Percentiles rank a stretch among this genome's conserved stretches.
Conservation (phyloP, 35 echinoderm and acorn worm genomes). For the Apostichopus japonicus region DNA sequence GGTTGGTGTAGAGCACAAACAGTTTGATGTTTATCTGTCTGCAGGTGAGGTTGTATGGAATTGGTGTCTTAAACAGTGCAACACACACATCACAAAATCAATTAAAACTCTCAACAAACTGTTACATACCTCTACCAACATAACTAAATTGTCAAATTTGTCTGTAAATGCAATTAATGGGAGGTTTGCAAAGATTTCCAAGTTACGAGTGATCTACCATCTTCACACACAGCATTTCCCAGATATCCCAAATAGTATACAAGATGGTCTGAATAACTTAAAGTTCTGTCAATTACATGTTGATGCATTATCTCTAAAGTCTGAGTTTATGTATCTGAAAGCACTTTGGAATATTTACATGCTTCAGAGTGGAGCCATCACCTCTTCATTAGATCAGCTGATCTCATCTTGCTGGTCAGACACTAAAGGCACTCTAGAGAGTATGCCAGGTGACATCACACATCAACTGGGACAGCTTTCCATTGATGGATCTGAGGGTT, state of each 20-base stretch:
- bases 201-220: background rate
- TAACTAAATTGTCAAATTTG: background rate
- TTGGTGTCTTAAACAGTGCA: conserved; percentile 15
- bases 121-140: background rate
- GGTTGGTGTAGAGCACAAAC: conserved; percentile 45
- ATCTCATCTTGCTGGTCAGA: background rate
- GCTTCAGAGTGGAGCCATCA: background rate
- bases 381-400: background rate
- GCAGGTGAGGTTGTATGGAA: conserved; percentile 21
- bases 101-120: background rate
- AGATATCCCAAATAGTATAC: background rate
- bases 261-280: conserved; percentile 21
- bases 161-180: background rate
- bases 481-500: background rate
- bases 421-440: background rate
- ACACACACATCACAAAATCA: background rate
- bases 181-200: conserved; percentile 8
- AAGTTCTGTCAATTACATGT: background rate
- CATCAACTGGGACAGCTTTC: conserved; percentile 24
- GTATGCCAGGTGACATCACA: conserved; percentile 9
- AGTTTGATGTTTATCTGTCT: conserved; percentile 4
- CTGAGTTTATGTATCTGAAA: conserved; percentile 21
- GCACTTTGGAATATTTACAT: conserved; percentile 24
- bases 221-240: background rate
- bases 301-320: background rate